phyloP scores from a whole-genome alignment of 2,888 invertebrate genomes.

The Scrobipalpa costella region DNA sequence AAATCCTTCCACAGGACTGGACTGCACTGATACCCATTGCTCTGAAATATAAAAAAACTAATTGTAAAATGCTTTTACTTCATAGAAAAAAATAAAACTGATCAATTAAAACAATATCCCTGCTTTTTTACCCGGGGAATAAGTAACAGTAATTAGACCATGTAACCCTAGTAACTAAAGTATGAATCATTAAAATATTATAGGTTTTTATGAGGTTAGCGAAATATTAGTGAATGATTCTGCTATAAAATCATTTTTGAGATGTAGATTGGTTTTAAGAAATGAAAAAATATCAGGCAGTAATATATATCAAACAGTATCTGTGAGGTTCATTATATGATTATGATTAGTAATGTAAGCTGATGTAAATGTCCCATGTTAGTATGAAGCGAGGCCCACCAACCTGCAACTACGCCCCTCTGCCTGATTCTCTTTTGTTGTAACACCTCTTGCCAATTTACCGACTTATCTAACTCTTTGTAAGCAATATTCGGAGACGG shows the following conservation, averaged over 20 bases:
- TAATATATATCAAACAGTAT: too few relatives aligned
- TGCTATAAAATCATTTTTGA: too few relatives aligned
- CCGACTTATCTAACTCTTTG: constrained; percentile 77
- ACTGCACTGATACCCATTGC: constrained; percentile 62
- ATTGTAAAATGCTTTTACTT: not conserved
- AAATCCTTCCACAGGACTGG: constrained; percentile 57
- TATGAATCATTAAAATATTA: too few relatives aligned
- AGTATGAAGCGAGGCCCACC: constrained; percentile 63
- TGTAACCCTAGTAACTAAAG: too few relatives aligned
- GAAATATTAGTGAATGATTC: not conserved
- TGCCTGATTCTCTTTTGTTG: constrained; percentile 60
- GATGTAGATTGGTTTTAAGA: too few relatives aligned
- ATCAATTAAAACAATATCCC: too few relatives aligned
- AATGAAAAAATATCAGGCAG: too few relatives aligned
- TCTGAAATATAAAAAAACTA: constrained; percentile 50
- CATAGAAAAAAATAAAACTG: too few relatives aligned
- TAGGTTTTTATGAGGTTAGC: constrained; percentile 6
- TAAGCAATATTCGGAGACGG: constrained; percentile 69
- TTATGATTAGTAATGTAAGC: not conserved
- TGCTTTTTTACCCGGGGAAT: too few relatives aligned
- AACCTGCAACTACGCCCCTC: constrained; percentile 72
- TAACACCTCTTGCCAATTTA: constrained; percentile 74
- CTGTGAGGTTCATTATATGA: too few relatives aligned
- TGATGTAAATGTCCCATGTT: constrained; percentile 8
- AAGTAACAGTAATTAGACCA: too few relatives aligned